Evolutionary conservation across 2,888 invertebrate genomes (phyloP).

Genomic region (Phaonia tiefii): DNA sequence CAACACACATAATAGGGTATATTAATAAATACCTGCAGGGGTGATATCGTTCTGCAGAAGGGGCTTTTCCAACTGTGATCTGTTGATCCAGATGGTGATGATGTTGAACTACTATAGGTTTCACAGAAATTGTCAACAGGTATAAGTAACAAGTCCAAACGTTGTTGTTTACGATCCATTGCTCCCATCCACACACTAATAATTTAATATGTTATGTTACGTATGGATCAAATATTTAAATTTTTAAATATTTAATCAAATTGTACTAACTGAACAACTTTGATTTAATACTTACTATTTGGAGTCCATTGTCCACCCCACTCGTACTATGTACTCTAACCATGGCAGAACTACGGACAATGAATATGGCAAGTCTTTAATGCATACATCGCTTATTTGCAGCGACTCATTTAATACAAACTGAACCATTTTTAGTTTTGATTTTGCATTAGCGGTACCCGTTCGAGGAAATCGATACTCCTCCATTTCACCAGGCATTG

Average conservation of each 20-base stretch:
- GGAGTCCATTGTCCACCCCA: slow-evolving; percentile 97
- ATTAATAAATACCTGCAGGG: slow-evolving; percentile 76
- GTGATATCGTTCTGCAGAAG: slow-evolving; percentile 77
- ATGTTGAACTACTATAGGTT: slow-evolving; percentile 80
- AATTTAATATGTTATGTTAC: too few species aligned
- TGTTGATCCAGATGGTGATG: slow-evolving; percentile 79
- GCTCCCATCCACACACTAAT: slow-evolving; percentile 94
- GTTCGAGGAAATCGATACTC: slow-evolving; percentile 93
- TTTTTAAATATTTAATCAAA: too few species aligned
- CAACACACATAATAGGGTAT: slow-evolving; percentile 47
- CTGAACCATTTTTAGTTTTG: slow-evolving; percentile 91
- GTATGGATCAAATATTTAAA: too few species aligned
- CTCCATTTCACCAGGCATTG: slow-evolving; percentile 89
- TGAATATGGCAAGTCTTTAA: slow-evolving; percentile 88
- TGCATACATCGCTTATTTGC: slow-evolving; percentile 88
- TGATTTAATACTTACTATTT: slow-evolving; percentile 88
- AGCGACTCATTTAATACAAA: slow-evolving; percentile 84
- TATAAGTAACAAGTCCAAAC: slow-evolving; percentile 90
- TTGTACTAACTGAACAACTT: too few species aligned
- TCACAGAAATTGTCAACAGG: slow-evolving; percentile 88
- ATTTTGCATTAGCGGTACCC: slow-evolving; percentile 94
- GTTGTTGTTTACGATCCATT: slow-evolving; percentile 92
- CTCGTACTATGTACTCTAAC: slow-evolving; percentile 97
- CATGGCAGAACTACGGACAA: slow-evolving; percentile 92
- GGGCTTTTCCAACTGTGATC: slow-evolving; percentile 80